These are phyloP conservation scores for Pteronura brasiliensis DNA, from an alignment of 2,113 vertebrate genomes.

Conservation along the genomic window DNA sequence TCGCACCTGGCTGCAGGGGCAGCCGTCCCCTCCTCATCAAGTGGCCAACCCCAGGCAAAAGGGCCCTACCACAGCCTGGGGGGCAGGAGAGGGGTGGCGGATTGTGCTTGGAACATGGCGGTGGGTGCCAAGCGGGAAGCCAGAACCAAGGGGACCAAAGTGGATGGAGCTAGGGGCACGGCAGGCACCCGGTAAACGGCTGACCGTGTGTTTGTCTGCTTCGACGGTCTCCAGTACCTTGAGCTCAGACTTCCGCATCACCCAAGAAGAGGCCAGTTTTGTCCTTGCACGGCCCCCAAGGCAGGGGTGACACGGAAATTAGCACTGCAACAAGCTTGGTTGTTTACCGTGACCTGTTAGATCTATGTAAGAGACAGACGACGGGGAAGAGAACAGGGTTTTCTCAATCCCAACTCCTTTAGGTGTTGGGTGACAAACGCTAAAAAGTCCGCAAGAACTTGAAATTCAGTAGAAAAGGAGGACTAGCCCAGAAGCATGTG, in stretches of 20 bases:
- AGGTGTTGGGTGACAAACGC: background rate
- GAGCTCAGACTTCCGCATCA: too few relatives aligned
- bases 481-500: background rate
- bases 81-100: too few relatives aligned
- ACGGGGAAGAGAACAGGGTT: background rate
- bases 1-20: background rate
- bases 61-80: background rate
- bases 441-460: background rate
- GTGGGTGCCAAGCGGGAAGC: background rate
- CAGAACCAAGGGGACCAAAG: rapidly evolving
- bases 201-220: background rate
- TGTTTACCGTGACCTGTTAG: background rate
- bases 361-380: background rate
- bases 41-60: background rate
- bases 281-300: too few relatives aligned
- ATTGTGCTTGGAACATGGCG: background rate
- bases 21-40: background rate
- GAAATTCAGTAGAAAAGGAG: background rate
- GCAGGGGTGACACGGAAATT: background rate
- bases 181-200: rapidly evolving
- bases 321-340: background rate
- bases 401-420: background rate
- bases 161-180: too few relatives aligned
- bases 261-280: background rate
- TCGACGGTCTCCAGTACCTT: background rate